Percentiles rank a stretch among this genome's conserved stretches.
phyloP scores from a whole-genome alignment of 2,113 vertebrate species.

The Actinemys pallida region DNA sequence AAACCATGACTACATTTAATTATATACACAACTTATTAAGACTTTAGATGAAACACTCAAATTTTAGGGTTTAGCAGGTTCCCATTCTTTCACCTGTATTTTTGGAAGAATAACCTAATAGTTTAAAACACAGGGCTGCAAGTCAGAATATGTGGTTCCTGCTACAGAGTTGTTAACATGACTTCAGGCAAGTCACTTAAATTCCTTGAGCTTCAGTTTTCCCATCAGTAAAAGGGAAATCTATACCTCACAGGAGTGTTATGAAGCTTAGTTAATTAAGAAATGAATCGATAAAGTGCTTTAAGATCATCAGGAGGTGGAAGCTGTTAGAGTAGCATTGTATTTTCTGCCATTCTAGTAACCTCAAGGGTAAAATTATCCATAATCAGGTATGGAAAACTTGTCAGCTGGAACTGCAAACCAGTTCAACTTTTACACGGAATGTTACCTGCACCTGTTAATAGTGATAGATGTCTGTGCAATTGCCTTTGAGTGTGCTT shows the following conservation, averaged over 20 bases:
- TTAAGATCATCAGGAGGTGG: neutral
- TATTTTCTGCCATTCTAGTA: neutral
- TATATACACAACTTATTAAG: neutral
- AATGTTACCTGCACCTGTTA: neutral
- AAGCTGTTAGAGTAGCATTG: neutral
- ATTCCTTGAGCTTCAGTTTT: neutral
- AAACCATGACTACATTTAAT: neutral
- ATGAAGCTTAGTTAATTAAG: neutral
- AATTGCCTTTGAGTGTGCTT: neutral
- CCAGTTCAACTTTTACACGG: neutral
- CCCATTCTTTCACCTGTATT: neutral
- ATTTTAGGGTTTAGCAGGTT: neutral
- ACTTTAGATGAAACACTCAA: neutral
- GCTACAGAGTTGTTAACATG: rapidly evolving
- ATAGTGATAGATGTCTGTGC: neutral
- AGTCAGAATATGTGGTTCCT: neutral
- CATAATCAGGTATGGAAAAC: neutral
- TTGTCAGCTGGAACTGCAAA: neutral
- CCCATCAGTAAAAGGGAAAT: neutral
- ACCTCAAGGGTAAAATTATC: neutral
- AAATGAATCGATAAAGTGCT: neutral
- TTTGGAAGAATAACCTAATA: neutral
- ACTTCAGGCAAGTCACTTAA: neutral
- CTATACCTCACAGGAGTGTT: neutral
- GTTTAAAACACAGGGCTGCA: neutral